A percentile compares a stretch with the other conserved stretches of the same genome.
phyloP scores from a whole-genome alignment of 2,797 vertebrate genomes.

The Pseudocheirus occidentalis region DNA sequence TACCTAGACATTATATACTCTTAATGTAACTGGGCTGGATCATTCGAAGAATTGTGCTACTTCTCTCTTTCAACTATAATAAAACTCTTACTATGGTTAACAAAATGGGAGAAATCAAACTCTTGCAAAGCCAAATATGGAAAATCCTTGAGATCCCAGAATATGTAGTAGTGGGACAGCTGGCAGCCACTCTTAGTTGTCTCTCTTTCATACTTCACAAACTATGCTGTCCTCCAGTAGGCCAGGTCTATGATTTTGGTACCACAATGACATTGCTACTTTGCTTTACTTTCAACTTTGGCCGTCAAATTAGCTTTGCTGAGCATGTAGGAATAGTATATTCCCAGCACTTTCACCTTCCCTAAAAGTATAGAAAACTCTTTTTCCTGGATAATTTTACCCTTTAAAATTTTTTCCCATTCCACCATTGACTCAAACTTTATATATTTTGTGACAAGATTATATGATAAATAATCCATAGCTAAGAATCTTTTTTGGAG shows the following conservation, averaged over 20 bases:
- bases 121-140: not conserved
- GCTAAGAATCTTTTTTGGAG: not conserved
- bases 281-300: not conserved
- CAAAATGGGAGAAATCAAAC: constrained; percentile 18
- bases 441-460: not conserved
- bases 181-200: not conserved
- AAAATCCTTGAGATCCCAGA: not conserved
- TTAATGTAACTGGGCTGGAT: not conserved
- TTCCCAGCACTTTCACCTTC: not conserved
- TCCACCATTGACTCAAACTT: not conserved
- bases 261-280: not conserved
- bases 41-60: not conserved
- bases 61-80: constrained; percentile 1
- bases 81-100: not conserved
- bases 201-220: not conserved
- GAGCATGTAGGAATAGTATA: not conserved
- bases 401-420: not conserved
- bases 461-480: not conserved
- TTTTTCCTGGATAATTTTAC: not conserved
- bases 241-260: not conserved
- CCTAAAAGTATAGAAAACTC: not conserved
- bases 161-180: not conserved
- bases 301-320: not conserved
- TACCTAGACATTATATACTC: not conserved
- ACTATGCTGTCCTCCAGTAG: not conserved